Percentiles rank a stretch among this genome's conserved stretches.
Conservation (phyloP, 64 coral and sea anemone species). For the Hydrozoanthus tunicans region DNA sequence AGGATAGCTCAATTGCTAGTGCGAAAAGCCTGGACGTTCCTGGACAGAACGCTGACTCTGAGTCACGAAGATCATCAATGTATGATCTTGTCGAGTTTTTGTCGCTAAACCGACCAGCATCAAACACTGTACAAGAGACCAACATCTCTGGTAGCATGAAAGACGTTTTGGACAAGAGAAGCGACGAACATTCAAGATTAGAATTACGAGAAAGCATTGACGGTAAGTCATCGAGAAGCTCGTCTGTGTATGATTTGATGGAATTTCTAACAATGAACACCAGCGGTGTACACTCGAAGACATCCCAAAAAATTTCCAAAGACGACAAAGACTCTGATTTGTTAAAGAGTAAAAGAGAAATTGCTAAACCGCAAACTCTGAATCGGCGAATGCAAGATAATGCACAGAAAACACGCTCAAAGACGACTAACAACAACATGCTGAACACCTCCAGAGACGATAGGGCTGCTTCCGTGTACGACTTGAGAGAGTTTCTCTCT, state of each 20-base stretch:
- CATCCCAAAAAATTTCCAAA: neutral
- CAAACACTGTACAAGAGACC: neutral
- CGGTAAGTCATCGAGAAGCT: neutral
- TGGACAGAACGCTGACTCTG: neutral
- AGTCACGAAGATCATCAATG: slow-evolving; percentile 33
- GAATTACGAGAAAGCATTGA: neutral
- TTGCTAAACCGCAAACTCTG: neutral
- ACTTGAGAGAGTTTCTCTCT: slow-evolving; percentile 57
- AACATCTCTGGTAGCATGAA: neutral
- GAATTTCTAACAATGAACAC: slow-evolving; percentile 31
- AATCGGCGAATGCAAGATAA: neutral
- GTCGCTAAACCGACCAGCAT: slow-evolving; percentile 39
- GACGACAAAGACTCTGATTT: neutral
- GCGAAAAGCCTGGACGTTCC: neutral
- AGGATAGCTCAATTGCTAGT: too few species aligned
- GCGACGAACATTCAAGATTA: neutral
- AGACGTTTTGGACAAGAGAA: neutral
- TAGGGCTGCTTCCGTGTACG: slow-evolving; percentile 55
- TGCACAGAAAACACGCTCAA: neutral
- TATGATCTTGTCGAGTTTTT: slow-evolving; percentile 88
- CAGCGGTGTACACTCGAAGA: neutral
- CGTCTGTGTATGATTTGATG: slow-evolving; percentile 24
- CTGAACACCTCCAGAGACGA: slow-evolving; percentile 19
- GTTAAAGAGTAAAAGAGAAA: neutral
- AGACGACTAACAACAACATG: neutral